Evolutionary conservation across 2,797 vertebrate species (phyloP).

Genomic region (Paramormyrops hopkinsi): DNA sequence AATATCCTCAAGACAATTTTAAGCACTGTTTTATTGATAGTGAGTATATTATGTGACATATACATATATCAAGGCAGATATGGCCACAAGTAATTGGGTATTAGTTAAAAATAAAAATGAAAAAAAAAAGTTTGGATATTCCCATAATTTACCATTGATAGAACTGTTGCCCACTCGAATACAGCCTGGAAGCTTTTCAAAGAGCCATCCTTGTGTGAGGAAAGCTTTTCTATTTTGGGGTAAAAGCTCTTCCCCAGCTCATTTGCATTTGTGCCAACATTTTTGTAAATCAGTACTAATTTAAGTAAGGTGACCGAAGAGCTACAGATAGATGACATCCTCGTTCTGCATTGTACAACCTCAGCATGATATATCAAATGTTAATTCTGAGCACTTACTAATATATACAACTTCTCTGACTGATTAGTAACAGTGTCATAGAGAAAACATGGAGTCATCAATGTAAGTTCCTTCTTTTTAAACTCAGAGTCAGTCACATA

Average conservation of each 20-base stretch:
- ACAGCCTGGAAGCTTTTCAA: not conserved
- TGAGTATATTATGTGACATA: not conserved
- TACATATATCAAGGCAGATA: not conserved
- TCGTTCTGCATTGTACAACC: not conserved
- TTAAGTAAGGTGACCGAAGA: constrained; percentile 3
- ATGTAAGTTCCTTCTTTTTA: not conserved
- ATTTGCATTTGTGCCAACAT: not conserved
- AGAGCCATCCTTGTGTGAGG: not conserved
- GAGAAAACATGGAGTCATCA: not conserved
- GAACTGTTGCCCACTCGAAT: not conserved
- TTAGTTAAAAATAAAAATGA: not conserved
- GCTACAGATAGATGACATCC: not conserved
- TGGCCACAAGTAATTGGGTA: not conserved
- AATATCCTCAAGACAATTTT: not conserved
- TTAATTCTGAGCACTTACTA: constrained; percentile 2
- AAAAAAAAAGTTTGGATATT: not conserved
- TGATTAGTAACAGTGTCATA: not conserved
- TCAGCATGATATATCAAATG: not conserved
- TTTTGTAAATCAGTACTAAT: constrained; percentile 1
- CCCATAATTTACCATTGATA: not conserved
- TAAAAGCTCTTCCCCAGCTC: not conserved
- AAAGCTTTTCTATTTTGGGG: constrained; percentile 6
- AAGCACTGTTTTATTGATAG: not conserved
- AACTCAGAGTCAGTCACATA: not conserved
- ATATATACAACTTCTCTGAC: not conserved